Percentiles rank a stretch among this genome's conserved stretches.
Conservation (phyloP, 1,140 invertebrate genomes). For the Hyles euphorbiae region DNA sequence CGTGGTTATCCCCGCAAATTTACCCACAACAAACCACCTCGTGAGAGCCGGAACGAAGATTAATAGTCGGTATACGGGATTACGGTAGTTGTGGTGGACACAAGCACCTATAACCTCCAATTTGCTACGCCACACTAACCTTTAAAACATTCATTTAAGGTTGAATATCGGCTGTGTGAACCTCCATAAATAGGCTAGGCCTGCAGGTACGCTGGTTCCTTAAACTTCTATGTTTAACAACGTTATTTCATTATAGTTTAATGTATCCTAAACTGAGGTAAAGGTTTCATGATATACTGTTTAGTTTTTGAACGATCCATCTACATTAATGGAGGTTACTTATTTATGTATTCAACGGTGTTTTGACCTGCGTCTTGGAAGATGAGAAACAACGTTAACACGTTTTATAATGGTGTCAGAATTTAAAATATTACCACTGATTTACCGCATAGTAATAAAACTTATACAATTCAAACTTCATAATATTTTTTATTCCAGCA, state of each 20-base stretch:
- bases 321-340: not conserved
- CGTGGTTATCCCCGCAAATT: slow-evolving; percentile 54
- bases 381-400: too few species aligned
- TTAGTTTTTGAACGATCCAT: slow-evolving; percentile 13
- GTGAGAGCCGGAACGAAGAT: slow-evolving; percentile 59
- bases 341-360: too few species aligned
- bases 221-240: slow-evolving; percentile 31
- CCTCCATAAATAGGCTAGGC: slow-evolving; percentile 15
- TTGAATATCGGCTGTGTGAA: slow-evolving; percentile 13
- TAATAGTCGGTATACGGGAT: slow-evolving; percentile 60
- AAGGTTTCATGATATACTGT: slow-evolving; percentile 18
- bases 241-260: slow-evolving; percentile 37
- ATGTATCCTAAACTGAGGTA: slow-evolving; percentile 17
- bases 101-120: slow-evolving; percentile 24
- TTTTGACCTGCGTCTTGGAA: too few species aligned
- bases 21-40: slow-evolving; percentile 56
- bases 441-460: too few species aligned
- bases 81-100: slow-evolving; percentile 45
- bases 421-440: too few species aligned
- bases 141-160: slow-evolving; percentile 15
- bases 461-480: too few species aligned
- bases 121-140: slow-evolving; percentile 13
- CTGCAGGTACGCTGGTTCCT: slow-evolving; percentile 22
- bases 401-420: too few species aligned
- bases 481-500: too few species aligned